Evolutionary conservation across 2,797 vertebrate species (phyloP), one percentile per base, ranked within the genome.

Genomic region (Peromyscus nudipes): DNA sequence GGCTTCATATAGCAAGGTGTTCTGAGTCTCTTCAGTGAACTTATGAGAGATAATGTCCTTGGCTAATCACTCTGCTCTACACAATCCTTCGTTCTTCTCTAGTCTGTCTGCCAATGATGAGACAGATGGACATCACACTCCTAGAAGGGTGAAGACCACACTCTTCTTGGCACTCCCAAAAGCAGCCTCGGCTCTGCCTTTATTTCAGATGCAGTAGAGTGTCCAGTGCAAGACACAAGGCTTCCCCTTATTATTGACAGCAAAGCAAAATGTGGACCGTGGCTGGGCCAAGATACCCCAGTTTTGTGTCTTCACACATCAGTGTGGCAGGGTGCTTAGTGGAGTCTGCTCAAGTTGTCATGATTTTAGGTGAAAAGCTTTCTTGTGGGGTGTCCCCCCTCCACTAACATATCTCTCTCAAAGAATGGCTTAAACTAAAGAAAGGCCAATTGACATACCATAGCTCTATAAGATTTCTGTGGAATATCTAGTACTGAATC

Each of bases 391-490:
- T 3, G 43, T 60, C 40, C 11, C 21, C 21, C 7, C 4, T 49
- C 12, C 17, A 29, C 2, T n/a, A 82, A 21, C 81, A 80, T 43
- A 60, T 40, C 25, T 27, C 64, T 92, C 55, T 64, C 55, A 83
- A 75, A 96, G 34, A 92, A 82, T 29, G 67, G 55, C 60, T 91
- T 87, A 29, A 77, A 49, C 89, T 55, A 80, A 29, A 96, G 14
- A 76, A 95, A 84, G 43, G 43, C 21, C 25, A 91, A 76, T 71
- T 10, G 17, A 80, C 9, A 82, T 7, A 65, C 19, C 81, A 6
- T 2, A 19, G 43, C 55, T 37, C 76, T 34, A 55, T 40, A 67
- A 96, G 84, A 75, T 64, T 49, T 69, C 14, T 87, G 23, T 46
- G 85, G 37, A 1, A 69, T 71, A 71, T 71, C 34, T 27, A 84